Conservation (phyloP, 2,888 invertebrate genomes). For the Lampropteryx suffumata region DNA sequence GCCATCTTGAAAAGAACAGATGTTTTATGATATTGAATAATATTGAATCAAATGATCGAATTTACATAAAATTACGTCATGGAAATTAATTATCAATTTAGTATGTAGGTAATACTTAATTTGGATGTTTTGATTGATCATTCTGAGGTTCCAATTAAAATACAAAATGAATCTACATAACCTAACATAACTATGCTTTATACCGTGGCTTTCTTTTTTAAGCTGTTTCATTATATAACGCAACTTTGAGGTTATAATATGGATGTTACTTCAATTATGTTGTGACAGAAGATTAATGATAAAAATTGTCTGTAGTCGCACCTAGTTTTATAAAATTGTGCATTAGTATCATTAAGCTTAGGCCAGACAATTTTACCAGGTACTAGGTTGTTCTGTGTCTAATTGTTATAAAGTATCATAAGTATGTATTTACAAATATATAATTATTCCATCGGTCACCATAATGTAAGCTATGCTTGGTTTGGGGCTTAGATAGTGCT, state of each 20-base stretch:
- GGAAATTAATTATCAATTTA: constrained; percentile 10
- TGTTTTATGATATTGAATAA: constrained; percentile 11
- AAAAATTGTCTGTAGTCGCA: not conserved
- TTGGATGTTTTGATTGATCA: constrained; percentile 23
- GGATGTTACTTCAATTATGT: constrained; percentile 2
- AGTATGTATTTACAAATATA: too few species aligned
- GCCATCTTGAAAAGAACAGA: not conserved
- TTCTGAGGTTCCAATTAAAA: constrained; percentile 11
- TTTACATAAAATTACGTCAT: constrained; percentile 23
- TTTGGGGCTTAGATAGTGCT: too few species aligned
- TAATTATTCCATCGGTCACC: too few species aligned
- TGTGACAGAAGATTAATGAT: constrained; percentile 6
- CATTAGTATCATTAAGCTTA: too few species aligned
- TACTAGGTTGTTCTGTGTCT: too few species aligned
- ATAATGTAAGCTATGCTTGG: too few species aligned
- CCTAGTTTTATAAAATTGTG: too few species aligned
- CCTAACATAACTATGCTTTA: not conserved
- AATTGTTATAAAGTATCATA: too few species aligned
- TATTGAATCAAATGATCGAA: constrained; percentile 22
- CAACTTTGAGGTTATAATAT: not conserved
- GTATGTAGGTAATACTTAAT: too few species aligned
- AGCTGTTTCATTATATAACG: not conserved
- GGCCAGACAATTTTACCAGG: too few species aligned
- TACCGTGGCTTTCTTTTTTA: constrained; percentile 10
- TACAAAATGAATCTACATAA: constrained; percentile 9